Base-by-base conservation (phyloP, 2,888 invertebrate species). In the Scaptodrosophila latifasciaeformis region DNA sequence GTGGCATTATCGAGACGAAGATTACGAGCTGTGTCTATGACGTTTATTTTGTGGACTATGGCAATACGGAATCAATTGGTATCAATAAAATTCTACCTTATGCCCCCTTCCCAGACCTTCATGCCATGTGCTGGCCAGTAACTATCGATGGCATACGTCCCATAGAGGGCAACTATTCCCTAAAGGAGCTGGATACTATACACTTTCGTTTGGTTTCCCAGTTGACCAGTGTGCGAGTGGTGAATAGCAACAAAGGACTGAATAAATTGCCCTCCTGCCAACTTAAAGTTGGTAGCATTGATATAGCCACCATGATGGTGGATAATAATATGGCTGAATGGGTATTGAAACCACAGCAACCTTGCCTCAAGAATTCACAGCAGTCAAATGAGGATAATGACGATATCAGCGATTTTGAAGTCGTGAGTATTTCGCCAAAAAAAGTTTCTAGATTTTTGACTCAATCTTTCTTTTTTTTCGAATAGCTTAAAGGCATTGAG, bases 1-100 rank as follows among this genome's bases (percentile, higher is more conserved):
- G 96, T 53, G 94, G 91, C 4, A 63, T 67, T 29, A 70, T 76
- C 2, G 29, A 29, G 27, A 12, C 21, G 2, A 39, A 45, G 2
- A 58, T 57, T 2, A n/a, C 45, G 0, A 5, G 53, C 65, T 85
- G 1, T 69, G 79, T 47, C 86, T 91, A 59, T 60, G 87, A 49
- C 1, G 90, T 95, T 0, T 87, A 89, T 47, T 95, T 93, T 85
- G 89, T 96, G 1, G 96, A 96, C 86, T 96, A 93, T 78, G 96
- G 96, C 0, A 95, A 94, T 79, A 87, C 90, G 34, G 95, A 96
- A 83, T 82, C 84, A 0, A 90, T 92, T 53, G 67, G 86, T 0
- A 86, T 88, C 10, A 82, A 86, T 1, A 88, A 90, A 48, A 72
- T 95, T 46, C 87, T 91, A 15, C 91, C 90, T 61, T 88, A 89